Evolutionary conservation across 2,797 vertebrate genomes (phyloP), one percentile per base, ranked within the genome.

Genomic region (Tauraco hartlaubi): DNA sequence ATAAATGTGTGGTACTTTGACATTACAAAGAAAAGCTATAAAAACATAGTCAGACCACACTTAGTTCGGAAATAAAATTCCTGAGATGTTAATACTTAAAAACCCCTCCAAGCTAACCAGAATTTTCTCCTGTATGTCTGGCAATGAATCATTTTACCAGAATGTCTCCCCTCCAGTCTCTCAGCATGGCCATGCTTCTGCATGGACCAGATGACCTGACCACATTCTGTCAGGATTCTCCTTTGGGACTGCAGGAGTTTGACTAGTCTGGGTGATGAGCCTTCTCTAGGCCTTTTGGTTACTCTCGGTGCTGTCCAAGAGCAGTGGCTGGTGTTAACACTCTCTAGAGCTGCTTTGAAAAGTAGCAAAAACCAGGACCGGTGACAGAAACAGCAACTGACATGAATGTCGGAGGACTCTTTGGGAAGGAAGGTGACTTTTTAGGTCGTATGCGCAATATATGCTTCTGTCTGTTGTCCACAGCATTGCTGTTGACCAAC

Each of bases 371-470:
- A 2, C 0, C 54, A 56, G 51, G 20, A 33, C 5, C 18, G 49
- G 52, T n/a, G 39, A 48, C 55, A 69, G 82, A 80, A 85, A 31
- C n/a, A 58, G 41, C 15, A 21, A 35, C 44, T 0, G 9, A 16
- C 6, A 16, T 13, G 20, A 72, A 10, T 6, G 17, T 51, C n/a
- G 35, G 78, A 79, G 52, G 51, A n/a, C 37, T 21, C 37, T 49
- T 33, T 48, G 62, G 62, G 37, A 48, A 48, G 58, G 43, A 62
- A 22, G 23, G 54, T 56, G 73, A 46, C 46, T 26, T 69, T 11
- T 33, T 1, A 2, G 35, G 31, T n/a, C 1, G 0, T 22, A 33
- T 26, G 16, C 9, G 54, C 21, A 28, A 7, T 10, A 29, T 33
- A 8, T 31, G 10, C 20, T 44, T 56, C 15, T 1, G 2, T 28